phyloP scores from a whole-genome alignment of 2,888 invertebrate genomes.

The Elysia crispata region DNA sequence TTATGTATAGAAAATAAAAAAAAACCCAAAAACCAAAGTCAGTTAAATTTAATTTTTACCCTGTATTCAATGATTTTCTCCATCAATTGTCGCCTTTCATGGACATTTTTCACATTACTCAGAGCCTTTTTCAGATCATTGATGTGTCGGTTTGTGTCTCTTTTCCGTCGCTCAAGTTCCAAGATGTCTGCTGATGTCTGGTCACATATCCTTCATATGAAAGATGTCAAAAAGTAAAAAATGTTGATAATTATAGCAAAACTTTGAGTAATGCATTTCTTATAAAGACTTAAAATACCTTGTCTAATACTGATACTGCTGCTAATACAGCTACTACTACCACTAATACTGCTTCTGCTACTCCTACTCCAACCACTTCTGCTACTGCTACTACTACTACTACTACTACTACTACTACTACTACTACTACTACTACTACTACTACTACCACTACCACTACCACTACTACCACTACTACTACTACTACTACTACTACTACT shows the following conservation, averaged over 20 bases:
- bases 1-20: not conserved
- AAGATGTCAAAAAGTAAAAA: too few relatives aligned
- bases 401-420: too few relatives aligned
- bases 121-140: slow-evolving; percentile 67
- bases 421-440: not conserved
- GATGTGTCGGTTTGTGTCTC: slow-evolving; percentile 67
- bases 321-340: not conserved
- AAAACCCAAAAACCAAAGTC: not conserved
- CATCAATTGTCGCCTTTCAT: slow-evolving; percentile 66
- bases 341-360: not conserved
- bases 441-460: not conserved
- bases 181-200: slow-evolving; percentile 68
- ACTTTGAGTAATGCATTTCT: too few relatives aligned
- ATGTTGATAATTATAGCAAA: too few relatives aligned
- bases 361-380: too few relatives aligned
- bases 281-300: too few relatives aligned
- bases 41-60: slow-evolving; percentile 50
- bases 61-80: slow-evolving; percentile 65
- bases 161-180: slow-evolving; percentile 67
- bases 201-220: slow-evolving; percentile 66
- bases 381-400: too few relatives aligned
- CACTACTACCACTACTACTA: not conserved
- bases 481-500: not conserved
- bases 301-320: too few relatives aligned
- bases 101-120: slow-evolving; percentile 63